Base-by-base conservation (phyloP, 2,113 vertebrate genomes). In the Hyaena hyaena region DNA sequence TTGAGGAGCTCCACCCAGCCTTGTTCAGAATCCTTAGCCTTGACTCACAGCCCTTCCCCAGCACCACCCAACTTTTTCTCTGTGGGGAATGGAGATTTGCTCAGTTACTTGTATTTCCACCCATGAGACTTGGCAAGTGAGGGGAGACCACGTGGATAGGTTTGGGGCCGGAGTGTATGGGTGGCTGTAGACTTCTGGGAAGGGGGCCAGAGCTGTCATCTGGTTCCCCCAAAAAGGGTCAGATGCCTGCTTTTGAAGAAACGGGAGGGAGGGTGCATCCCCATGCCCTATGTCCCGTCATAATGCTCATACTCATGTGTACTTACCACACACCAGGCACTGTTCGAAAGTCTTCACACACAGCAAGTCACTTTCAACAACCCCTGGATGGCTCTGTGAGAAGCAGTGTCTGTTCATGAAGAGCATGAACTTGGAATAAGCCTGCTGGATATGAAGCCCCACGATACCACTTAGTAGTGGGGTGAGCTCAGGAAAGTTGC, bases 21-120 rank as follows among this genome's bases (percentile, higher is more conserved):
- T 66, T 55, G 88, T 50, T 35, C 88, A 28, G 10, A 69, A 61
- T 45, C 69, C n/a, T 63, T 0, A 21, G 58, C 8, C 28, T 48
- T 95, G 97, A 97, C 89, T 97, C 93, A 96, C 19, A 0, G 53
- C 61, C 58, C 23, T 39, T n/a, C 81, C 93, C 90, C 4, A 23
- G 68, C 85, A 17, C 53, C 23, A 3, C 96, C 95, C 94, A 43
- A 1, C 45, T 31, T 58, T 28, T 28, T 35, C 53, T 77, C 23
- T 4, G 15, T 80, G 43, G 21, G 81, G 43, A 81, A 1, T 6
- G 14, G 55, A 58, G 24, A 19, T 65, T 39, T 5, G 12, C 31
- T 15, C 6, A 8, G 96, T 8, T n/a, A 31, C 4, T 53, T 65
- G 1, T 39, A 35, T 55, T 10, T 12, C 26, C 10, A 1, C 10